These are phyloP conservation scores for Drepanosiphum platanoidis DNA, from an alignment of 2,888 invertebrate genomes.

Conservation along the genomic window DNA sequence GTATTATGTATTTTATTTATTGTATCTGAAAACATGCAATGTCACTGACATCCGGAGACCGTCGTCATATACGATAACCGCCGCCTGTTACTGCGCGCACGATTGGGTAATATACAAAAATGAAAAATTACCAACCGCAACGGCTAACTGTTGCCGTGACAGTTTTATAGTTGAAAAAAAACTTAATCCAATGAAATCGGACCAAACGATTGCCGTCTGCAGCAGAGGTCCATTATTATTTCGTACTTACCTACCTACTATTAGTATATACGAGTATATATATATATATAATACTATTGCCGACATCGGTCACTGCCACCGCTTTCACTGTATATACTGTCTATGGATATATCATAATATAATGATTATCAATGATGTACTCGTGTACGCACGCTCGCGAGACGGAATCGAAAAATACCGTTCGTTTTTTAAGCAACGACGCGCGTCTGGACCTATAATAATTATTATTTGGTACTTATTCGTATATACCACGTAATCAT, in stretches of 20 bases:
- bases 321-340: conserved; percentile 30
- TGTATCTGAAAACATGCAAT: conserved; percentile 18
- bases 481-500: no score
- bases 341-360: not conserved
- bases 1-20: conserved; percentile 25
- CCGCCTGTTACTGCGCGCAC: not conserved
- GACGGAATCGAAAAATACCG: not conserved
- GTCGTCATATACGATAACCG: not conserved
- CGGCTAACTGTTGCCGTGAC: conserved; percentile 1
- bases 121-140: conserved; percentile 11
- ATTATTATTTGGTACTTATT: no score
- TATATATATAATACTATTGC: not conserved
- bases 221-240: not conserved
- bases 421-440: not conserved
- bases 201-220: not conserved
- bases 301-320: not conserved
- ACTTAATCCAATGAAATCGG: not conserved
- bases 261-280: no score
- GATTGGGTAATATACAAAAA: conserved; percentile 11
- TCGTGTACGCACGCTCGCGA: not conserved
- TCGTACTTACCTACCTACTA: no score
- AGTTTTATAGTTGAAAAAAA: not conserved
- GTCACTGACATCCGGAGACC: conserved; percentile 40
- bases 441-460: not conserved
- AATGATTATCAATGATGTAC: not conserved